A percentile compares a stretch with the other conserved stretches of the same genome.
Conservation (phyloP, 2,113 vertebrate species). For the Aplodontia rufa region DNA sequence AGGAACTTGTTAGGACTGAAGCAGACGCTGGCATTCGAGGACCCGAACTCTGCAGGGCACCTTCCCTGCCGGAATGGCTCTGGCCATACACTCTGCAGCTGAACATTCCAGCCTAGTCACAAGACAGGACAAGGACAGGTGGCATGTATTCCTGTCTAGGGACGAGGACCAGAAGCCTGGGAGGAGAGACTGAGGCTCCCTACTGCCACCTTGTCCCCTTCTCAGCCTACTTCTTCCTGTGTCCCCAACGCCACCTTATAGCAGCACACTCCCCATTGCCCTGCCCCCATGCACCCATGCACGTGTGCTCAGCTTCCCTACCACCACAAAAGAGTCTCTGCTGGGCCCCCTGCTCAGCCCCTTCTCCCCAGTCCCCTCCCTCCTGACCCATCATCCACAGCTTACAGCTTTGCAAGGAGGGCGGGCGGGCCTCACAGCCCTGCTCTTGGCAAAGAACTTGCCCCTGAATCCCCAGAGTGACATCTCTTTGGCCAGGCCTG, state of each 20-base stretch:
- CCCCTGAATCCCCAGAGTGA: background rate
- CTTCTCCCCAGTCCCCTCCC: background rate
- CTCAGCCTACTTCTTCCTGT: too few relatives aligned
- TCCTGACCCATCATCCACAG: accelerated
- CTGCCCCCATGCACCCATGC: background rate
- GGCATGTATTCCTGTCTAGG: accelerated
- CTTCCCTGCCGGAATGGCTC: background rate
- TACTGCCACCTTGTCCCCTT: background rate
- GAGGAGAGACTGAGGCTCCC: background rate
- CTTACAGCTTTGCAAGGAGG: background rate
- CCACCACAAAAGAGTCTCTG: background rate
- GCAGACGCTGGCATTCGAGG: background rate
- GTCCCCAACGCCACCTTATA: background rate
- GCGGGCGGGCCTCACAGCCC: accelerated
- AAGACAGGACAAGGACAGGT: background rate
- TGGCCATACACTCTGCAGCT: background rate
- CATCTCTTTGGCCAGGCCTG: background rate
- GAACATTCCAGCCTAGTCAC: background rate
- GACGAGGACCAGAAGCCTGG: background rate
- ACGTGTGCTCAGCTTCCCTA: background rate
- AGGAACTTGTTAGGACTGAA: background rate
- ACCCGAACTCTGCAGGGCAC: background rate
- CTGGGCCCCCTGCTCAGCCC: too few relatives aligned
- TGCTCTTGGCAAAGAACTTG: background rate
- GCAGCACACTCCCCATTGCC: too few relatives aligned